phyloP scores from a whole-genome alignment of 2,888 invertebrate genomes.

The Anaspis maculata region DNA sequence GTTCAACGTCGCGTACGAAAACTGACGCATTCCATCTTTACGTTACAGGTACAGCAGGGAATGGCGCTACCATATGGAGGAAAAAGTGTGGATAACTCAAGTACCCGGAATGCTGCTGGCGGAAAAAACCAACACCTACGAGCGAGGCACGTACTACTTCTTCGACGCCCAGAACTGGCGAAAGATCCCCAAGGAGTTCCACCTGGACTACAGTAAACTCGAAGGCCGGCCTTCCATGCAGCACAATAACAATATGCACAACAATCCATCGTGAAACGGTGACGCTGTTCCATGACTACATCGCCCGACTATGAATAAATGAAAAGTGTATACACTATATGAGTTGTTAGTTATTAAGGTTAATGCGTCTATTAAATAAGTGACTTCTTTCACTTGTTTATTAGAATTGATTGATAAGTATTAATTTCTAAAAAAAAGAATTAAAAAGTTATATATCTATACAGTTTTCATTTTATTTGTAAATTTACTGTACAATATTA shows the following conservation, averaged over 20 bases:
- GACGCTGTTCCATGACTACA: constrained; percentile 29
- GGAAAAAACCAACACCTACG: constrained; percentile 93
- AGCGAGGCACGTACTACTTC: constrained; percentile 98
- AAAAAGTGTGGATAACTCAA: constrained; percentile 98
- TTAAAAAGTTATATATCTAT: constrained; percentile 37
- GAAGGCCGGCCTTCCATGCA: constrained; percentile 70
- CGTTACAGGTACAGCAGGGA: constrained; percentile 84
- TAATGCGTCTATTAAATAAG: constrained; percentile 25
- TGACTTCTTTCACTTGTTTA: constrained; percentile 24
- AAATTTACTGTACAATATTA: constrained; percentile 42
- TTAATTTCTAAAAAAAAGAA: constrained; percentile 31
- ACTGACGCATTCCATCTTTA: background rate
- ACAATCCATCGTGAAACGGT: constrained; percentile 25
- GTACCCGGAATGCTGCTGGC: constrained; percentile 90
- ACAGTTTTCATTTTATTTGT: constrained; percentile 44
- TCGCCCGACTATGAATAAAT: constrained; percentile 34
- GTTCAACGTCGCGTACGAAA: background rate
- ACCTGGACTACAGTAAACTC: constrained; percentile 97
- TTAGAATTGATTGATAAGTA: constrained; percentile 35
- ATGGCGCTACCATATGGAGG: constrained; percentile 99
- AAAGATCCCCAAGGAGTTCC: constrained; percentile 97
- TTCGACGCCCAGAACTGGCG: constrained; percentile 99
- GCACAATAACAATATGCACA: constrained; percentile 15
- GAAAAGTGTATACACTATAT: constrained; percentile 41
- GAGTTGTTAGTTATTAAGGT: constrained; percentile 24